Conservation (phyloP, 2,113 vertebrate species). For the Regulus satrapa region DNA sequence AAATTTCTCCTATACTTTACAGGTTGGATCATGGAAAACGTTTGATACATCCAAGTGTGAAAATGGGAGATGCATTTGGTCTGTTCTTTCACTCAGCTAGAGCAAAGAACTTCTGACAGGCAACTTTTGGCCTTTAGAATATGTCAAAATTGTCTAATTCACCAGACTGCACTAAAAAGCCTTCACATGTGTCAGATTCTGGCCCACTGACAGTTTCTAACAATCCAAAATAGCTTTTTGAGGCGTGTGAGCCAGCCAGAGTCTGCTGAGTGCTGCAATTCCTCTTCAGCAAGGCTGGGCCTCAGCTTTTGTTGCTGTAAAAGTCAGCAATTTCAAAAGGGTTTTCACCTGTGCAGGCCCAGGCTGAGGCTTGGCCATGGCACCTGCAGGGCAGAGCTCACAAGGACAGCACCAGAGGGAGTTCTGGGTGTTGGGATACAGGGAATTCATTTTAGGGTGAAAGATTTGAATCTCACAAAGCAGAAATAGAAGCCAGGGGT, state of each 20-base stretch:
- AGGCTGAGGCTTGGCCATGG: neutral
- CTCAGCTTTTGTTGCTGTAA: neutral
- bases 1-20: neutral
- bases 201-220: neutral
- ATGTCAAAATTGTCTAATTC: neutral
- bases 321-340: neutral
- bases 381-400: neutral
- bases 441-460: neutral
- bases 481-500: neutral
- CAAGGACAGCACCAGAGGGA: fast-evolving
- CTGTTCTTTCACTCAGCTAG: neutral
- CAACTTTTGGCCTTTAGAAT: neutral
- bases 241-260: neutral
- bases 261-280: neutral
- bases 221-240: neutral
- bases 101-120: neutral
- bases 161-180: neutral
- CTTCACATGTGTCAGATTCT: neutral
- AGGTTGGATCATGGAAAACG: neutral
- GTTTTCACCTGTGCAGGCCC: neutral
- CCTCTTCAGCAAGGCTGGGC: neutral
- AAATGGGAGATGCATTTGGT: neutral
- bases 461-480: neutral
- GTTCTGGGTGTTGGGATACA: neutral
- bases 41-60: neutral